These are phyloP conservation scores for Numenius arquata DNA, from an alignment of 2,113 vertebrate species.

Conservation along the genomic window DNA sequence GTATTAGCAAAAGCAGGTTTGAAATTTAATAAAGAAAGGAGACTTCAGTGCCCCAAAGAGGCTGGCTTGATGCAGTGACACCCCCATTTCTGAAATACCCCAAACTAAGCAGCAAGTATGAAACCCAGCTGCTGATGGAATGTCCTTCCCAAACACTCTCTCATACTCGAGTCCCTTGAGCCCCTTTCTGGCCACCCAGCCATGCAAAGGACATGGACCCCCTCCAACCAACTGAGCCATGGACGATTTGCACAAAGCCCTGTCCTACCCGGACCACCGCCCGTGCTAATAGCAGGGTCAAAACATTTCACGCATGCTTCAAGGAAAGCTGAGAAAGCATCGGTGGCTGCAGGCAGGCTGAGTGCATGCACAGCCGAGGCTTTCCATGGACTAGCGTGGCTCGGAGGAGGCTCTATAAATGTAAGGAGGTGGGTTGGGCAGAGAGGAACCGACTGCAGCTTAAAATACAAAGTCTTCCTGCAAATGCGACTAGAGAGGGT, in stretches of 20 bases:
- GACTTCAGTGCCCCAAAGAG: not conserved
- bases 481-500: not conserved
- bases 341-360: not conserved
- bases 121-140: not conserved
- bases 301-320: not conserved
- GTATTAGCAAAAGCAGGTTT: not conserved
- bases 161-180: not conserved
- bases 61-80: not conserved
- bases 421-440: constrained; percentile 40
- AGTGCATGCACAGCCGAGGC: not conserved
- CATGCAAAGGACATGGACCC: not conserved
- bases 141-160: not conserved
- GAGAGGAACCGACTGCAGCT: constrained; percentile 2
- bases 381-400: not conserved
- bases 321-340: not conserved
- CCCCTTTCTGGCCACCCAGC: not conserved
- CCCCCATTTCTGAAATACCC: not conserved
- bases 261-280: not conserved
- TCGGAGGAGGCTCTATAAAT: constrained; percentile 51
- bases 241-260: not conserved
- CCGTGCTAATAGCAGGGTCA: not conserved
- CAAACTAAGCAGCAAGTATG: not conserved
- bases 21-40: not conserved
- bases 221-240: not conserved
- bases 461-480: constrained; percentile 54